Evolutionary conservation across 2,888 invertebrate species (phyloP).

Genomic region (Aspidiotus rigidus): DNA sequence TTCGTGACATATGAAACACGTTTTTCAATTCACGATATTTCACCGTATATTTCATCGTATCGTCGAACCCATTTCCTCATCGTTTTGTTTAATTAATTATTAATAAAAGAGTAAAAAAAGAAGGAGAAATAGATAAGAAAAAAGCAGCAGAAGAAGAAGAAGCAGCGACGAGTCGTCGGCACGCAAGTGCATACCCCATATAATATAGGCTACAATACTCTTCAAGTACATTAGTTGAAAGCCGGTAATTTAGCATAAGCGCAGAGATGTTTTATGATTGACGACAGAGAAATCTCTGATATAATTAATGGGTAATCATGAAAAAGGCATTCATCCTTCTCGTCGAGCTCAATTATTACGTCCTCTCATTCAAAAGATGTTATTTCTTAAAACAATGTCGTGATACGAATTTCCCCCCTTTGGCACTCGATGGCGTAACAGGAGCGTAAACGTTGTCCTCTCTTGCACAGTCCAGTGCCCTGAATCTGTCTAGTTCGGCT

Average conservation of each 20-base stretch:
- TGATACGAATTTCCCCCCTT: background rate
- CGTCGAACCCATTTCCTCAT: conserved; percentile 23
- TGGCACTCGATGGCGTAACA: background rate
- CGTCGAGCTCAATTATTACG: background rate
- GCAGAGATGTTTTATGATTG: conserved; percentile 16
- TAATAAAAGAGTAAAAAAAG: conserved; percentile 15
- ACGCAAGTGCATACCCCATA: too few relatives aligned
- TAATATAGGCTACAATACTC: too few relatives aligned
- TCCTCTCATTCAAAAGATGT: background rate
- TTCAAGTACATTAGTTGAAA: conserved; percentile 12
- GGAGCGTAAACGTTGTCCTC: background rate
- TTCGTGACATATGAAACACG: conserved; percentile 32
- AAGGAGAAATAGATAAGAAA: conserved; percentile 1
- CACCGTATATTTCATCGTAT: conserved; percentile 10
- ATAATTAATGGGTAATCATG: conserved; percentile 28
- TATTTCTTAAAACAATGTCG: background rate
- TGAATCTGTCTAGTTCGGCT: background rate
- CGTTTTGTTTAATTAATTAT: conserved; percentile 32
- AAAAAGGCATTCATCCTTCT: background rate
- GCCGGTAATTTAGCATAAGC: conserved; percentile 26
- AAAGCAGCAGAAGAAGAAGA: background rate
- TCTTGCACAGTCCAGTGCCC: too few relatives aligned
- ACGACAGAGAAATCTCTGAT: conserved; percentile 9
- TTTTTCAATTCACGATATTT: conserved; percentile 33
- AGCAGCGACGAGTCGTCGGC: too few relatives aligned